Evolutionary conservation across 2,797 vertebrate species (phyloP).

Genomic region (Nasua narica): DNA sequence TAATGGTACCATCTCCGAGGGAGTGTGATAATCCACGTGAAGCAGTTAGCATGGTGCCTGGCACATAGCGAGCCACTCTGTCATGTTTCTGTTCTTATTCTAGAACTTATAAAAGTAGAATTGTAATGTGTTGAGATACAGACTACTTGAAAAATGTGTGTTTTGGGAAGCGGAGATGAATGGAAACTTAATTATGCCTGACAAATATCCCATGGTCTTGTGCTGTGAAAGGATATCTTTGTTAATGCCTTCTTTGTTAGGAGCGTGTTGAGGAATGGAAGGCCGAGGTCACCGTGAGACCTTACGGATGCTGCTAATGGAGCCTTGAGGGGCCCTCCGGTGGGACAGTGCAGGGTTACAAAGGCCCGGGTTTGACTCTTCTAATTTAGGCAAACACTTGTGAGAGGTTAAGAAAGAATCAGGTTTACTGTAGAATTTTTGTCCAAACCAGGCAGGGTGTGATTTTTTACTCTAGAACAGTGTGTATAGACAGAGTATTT

Average conservation of each 20-base stretch:
- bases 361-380: neutral
- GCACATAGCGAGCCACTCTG: neutral
- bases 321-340: neutral
- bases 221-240: constrained; percentile 5
- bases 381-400: neutral
- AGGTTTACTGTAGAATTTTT: neutral
- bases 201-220: constrained; percentile 40
- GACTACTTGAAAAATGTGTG: constrained; percentile 19
- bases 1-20: neutral
- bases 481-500: neutral
- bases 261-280: neutral
- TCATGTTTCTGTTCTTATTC: neutral
- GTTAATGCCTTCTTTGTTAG: neutral
- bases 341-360: fast-evolving
- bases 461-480: neutral
- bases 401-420: neutral
- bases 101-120: neutral
- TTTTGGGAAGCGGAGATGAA: constrained; percentile 48
- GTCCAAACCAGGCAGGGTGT: neutral
- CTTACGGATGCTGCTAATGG: neutral
- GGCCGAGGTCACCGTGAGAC: neutral
- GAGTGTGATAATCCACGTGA: neutral
- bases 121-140: constrained; percentile 22
- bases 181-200: constrained; percentile 66
- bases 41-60: neutral